These are phyloP conservation scores for Ganaspis brasiliensis DNA, from an alignment of 2,888 invertebrate genomes.

Conservation along the genomic window DNA sequence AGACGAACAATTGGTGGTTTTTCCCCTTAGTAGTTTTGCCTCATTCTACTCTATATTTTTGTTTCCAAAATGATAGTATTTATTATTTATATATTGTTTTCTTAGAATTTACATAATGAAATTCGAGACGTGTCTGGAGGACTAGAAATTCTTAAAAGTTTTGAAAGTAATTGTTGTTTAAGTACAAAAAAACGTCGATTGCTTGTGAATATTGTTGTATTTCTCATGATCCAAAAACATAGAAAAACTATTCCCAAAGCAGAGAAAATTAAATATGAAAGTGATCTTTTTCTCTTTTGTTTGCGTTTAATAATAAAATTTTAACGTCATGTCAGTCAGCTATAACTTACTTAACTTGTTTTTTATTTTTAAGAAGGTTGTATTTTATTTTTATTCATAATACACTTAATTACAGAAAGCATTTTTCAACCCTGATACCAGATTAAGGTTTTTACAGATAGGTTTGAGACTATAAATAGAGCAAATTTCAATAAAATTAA, in stretches of 20 bases:
- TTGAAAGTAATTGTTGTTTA: too few relatives aligned
- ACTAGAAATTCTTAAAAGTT: too few relatives aligned
- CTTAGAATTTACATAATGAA: too few relatives aligned
- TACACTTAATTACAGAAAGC: neutral
- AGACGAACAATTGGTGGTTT: too few relatives aligned
- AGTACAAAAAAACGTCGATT: neutral
- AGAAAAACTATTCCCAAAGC: neutral
- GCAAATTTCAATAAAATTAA: neutral
- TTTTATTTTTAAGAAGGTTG: neutral
- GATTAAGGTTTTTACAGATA: neutral
- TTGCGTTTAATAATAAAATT: neutral
- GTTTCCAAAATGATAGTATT: too few relatives aligned
- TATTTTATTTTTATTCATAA: neutral
- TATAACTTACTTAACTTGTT: neutral
- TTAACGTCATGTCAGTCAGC: too few relatives aligned
- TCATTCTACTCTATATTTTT: too few relatives aligned
- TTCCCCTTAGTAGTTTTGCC: too few relatives aligned
- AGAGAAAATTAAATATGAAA: neutral
- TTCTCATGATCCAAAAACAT: neutral
- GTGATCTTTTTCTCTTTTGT: neutral
- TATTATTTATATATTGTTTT: too few relatives aligned
- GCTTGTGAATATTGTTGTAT: neutral
- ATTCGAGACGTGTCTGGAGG: too few relatives aligned
- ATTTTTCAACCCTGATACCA: neutral
- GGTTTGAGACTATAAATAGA: neutral